Evolutionary conservation across 2,888 invertebrate species (phyloP).

Genomic region (Cryptophagus acutangulus): DNA sequence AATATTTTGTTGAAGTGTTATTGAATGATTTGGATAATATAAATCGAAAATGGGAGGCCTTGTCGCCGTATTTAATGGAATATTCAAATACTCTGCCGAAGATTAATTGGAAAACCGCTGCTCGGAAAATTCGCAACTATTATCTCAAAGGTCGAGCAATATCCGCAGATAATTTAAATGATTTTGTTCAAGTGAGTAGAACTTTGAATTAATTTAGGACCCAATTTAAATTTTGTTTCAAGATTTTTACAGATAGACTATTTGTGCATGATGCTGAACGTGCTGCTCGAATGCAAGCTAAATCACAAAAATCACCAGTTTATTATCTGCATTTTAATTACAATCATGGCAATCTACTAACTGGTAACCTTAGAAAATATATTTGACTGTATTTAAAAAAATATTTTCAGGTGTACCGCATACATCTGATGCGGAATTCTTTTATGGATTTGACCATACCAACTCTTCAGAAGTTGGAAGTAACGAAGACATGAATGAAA

Average conservation of each 20-base stretch:
- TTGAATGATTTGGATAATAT: slow-evolving; percentile 14
- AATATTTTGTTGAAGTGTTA: background rate
- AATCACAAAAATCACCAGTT: slow-evolving; percentile 1
- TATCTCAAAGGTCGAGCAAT: no score
- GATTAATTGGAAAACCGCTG: background rate
- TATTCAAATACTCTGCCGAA: background rate
- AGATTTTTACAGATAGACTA: background rate
- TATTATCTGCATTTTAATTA: slow-evolving; percentile 2
- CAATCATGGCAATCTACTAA: no score
- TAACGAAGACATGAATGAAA: background rate
- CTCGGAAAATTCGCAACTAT: background rate
- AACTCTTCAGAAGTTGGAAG: slow-evolving; percentile 2
- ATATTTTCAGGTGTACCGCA: slow-evolving; percentile 4
- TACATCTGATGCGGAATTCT: background rate
- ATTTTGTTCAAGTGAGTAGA: background rate
- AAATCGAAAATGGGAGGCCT: slow-evolving; percentile 18
- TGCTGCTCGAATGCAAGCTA: background rate
- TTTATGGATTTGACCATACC: background rate
- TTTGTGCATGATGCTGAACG: background rate
- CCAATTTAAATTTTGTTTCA: no score
- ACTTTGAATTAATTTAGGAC: no score
- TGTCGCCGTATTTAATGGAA: slow-evolving; percentile 19
- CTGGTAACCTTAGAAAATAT: no score
- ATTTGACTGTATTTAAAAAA: background rate
- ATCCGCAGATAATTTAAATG: no score